These are phyloP conservation scores for Proisotoma minuta DNA, from an alignment of 2,888 invertebrate species.

Conservation along the genomic window DNA sequence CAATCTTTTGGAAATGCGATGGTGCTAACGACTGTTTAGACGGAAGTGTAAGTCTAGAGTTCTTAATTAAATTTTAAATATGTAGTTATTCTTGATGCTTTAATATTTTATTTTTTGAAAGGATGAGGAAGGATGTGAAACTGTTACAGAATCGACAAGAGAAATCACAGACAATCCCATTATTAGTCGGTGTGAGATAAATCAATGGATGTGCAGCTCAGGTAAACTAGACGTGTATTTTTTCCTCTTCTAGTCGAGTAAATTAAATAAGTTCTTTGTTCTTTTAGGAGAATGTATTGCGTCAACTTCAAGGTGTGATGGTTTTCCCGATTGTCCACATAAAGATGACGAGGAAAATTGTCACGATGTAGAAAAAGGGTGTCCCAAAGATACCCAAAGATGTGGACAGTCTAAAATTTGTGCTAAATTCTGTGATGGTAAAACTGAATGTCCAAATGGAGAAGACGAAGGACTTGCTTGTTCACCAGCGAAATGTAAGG, in stretches of 20 bases:
- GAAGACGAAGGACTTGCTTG: slow-evolving; percentile 56
- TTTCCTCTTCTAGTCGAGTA: no score
- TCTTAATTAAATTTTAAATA: no score
- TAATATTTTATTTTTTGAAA: no score
- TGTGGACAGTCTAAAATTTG: slow-evolving; percentile 64
- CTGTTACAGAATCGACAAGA: slow-evolving; percentile 38
- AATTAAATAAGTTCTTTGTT: no score
- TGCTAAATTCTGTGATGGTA: slow-evolving; percentile 18
- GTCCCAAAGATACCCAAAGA: slow-evolving; percentile 54
- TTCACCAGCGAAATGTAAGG: neutral
- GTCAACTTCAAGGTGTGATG: slow-evolving; percentile 62
- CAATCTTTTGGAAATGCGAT: slow-evolving; percentile 54
- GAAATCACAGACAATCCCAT: slow-evolving; percentile 38
- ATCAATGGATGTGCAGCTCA: slow-evolving; percentile 58
- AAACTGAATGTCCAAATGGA: slow-evolving; percentile 52
- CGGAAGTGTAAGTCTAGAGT: no score
- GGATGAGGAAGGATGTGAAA: slow-evolving; percentile 62
- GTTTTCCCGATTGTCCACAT: slow-evolving; percentile 57
- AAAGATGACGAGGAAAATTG: slow-evolving; percentile 62
- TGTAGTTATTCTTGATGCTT: no score
- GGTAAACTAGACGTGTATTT: no score
- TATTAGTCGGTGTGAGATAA: slow-evolving; percentile 53
- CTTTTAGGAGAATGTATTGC: slow-evolving; percentile 59
- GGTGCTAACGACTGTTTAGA: slow-evolving; percentile 65
- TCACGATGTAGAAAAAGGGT: slow-evolving; percentile 46